These are phyloP conservation scores for Prenolepis imparis DNA, from an alignment of 2,888 invertebrate genomes.

Conservation along the genomic window DNA sequence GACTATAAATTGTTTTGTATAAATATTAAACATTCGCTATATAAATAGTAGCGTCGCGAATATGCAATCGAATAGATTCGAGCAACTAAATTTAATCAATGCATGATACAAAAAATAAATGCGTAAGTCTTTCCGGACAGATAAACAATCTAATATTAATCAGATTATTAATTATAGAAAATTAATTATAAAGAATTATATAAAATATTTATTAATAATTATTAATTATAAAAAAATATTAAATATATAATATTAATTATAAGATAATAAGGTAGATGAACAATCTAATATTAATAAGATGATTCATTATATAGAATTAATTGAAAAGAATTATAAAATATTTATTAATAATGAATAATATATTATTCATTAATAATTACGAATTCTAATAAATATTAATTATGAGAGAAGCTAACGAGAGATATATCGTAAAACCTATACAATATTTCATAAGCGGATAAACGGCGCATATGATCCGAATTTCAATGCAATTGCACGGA, in stretches of 20 bases:
- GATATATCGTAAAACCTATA: conserved; percentile 11
- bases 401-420: conserved; percentile 39
- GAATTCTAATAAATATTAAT: no score
- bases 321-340: no score
- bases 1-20: not conserved
- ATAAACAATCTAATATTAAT: conserved; percentile 1
- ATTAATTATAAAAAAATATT: no score
- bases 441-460: conserved; percentile 38
- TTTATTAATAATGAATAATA: no score
- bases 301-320: no score
- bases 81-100: conserved; percentile 3
- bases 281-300: not conserved
- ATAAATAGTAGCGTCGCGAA: not conserved
- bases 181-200: no score
- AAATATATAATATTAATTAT: no score
- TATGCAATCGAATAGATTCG: not conserved
- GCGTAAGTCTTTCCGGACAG: not conserved
- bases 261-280: not conserved
- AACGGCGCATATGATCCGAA: conserved; percentile 43
- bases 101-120: conserved; percentile 5
- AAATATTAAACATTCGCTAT: not conserved
- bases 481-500: conserved; percentile 5
- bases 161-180: no score
- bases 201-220: no score
- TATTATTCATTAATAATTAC: no score